Evolutionary conservation across 1,140 invertebrate species (phyloP), one percentile per base, ranked within the genome.

Genomic region (Ceratina calcarata): DNA sequence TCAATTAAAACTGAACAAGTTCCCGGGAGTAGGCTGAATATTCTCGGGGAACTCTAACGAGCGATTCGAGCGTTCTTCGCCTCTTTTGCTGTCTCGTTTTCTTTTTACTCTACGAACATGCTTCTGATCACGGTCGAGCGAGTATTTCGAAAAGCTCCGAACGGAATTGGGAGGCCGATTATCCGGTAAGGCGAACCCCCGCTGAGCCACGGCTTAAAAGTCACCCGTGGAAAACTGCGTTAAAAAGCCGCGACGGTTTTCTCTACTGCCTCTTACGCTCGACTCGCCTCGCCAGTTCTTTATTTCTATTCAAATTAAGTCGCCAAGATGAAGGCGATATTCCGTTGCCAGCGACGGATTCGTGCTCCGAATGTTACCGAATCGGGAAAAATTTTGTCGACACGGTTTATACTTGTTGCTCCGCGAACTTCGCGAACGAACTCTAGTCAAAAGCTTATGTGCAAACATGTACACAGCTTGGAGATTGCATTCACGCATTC

Each of bases 121-220:
- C 55, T 72, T 49, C 37, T 61, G 67, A 71, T 80, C 49, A 55
- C 79, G 62, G 27, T 51, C 70, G 75, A 74, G 12, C 60, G 75
- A 72, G 66, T 61, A 69, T 72, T 71, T 72, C 61, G 66, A 79
- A 85, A 82, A 69, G 18, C 62, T 69, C 27, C 27, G 24, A 24
- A 62, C 53, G 51, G 58, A 74, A 57, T 78, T 65, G 64, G 60
- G 68, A 66, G 73, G 45, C 57, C 78, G 73, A 22, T 84, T 85
- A 83, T 76, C 82, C 32, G 73, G 62, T 65, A 82, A 83, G 65
- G 27, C 81, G 81, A 73, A 57, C 71, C 75, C 81, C 83, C 55
- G 81, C 83, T 83, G 80, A 53, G 80, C 13, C 13, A 0, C 57
- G 66, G 55, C 53, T 37, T 32, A 22, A 72, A 57, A 24, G 76